A percentile compares a stretch with the other conserved stretches of the same genome.
These are phyloP conservation scores for Chascanopsetta lugubris DNA, from an alignment of 2,113 vertebrate species.

Conservation along the genomic window DNA sequence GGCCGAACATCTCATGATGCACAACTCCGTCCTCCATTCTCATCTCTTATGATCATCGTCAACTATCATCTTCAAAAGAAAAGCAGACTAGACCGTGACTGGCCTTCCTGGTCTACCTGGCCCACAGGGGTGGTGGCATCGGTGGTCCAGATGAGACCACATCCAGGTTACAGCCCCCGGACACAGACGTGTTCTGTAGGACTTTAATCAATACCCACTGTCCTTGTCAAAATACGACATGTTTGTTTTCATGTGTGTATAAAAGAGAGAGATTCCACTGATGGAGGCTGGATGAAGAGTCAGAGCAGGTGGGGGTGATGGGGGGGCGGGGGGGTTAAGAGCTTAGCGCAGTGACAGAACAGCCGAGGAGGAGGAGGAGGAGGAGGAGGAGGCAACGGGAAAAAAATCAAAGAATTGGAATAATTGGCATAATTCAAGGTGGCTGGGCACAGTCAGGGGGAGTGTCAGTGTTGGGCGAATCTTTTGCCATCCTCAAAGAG, in stretches of 20 bases:
- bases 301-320: not conserved
- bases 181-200: too few relatives aligned
- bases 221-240: conserved; percentile 2
- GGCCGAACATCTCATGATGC: too few relatives aligned
- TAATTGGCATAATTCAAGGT: conserved; percentile 97
- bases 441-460: conserved; percentile 93
- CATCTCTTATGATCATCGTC: too few relatives aligned
- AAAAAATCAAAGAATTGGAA: conserved; percentile 89
- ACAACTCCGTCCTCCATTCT: too few relatives aligned
- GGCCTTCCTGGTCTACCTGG: too few relatives aligned
- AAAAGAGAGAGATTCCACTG: conserved; percentile 1
- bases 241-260: not conserved
- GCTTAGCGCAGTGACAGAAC: conserved; percentile 70
- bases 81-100: too few relatives aligned
- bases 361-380: too few relatives aligned
- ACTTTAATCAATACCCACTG: not conserved
- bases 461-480: conserved; percentile 93
- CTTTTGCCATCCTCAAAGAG: conserved; percentile 87
- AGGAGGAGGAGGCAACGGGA: conserved; percentile 62
- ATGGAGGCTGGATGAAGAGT: conserved; percentile 34
- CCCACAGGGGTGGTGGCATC: too few relatives aligned
- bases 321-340: conserved; percentile 54
- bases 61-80: too few relatives aligned
- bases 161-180: too few relatives aligned
- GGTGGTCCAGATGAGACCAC: too few relatives aligned